A percentile compares a stretch with the other conserved stretches of the same genome.
phyloP scores from a whole-genome alignment of 1,140 invertebrate species.

The Spodoptera frugiperda region DNA sequence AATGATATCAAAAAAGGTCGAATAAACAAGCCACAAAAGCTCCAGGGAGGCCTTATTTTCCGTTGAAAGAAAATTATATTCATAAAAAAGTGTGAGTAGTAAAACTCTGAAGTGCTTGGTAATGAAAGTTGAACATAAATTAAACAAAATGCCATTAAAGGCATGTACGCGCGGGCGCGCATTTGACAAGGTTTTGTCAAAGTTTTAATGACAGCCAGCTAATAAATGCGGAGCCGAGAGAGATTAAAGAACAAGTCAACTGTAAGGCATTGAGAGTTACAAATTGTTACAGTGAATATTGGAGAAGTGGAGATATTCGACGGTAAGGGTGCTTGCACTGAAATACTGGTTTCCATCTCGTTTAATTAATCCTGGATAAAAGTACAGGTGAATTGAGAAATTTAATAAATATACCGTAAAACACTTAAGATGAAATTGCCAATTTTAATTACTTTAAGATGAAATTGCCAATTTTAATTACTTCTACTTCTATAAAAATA shows the following conservation, averaged over 20 bases:
- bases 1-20: conserved; percentile 39
- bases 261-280: conserved; percentile 45
- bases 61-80: conserved; percentile 22
- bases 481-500: no score
- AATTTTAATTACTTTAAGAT: no score
- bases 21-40: conserved; percentile 22
- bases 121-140: conserved; percentile 8
- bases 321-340: not conserved
- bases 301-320: conserved; percentile 14
- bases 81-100: conserved; percentile 6
- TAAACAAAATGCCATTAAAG: conserved; percentile 23
- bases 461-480: no score
- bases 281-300: conserved; percentile 53
- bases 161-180: conserved; percentile 30
- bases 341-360: not conserved
- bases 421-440: no score
- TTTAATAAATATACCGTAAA: not conserved
- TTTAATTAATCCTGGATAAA: not conserved
- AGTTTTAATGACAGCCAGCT: conserved; percentile 66
- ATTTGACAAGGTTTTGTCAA: conserved; percentile 60
- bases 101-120: conserved; percentile 13
- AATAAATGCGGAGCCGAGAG: conserved; percentile 61
- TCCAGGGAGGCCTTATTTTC: conserved; percentile 5
- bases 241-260: conserved; percentile 48
- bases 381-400: not conserved